Evolutionary conservation across 2,888 invertebrate species (phyloP).

Genomic region (Acronicta psi): DNA sequence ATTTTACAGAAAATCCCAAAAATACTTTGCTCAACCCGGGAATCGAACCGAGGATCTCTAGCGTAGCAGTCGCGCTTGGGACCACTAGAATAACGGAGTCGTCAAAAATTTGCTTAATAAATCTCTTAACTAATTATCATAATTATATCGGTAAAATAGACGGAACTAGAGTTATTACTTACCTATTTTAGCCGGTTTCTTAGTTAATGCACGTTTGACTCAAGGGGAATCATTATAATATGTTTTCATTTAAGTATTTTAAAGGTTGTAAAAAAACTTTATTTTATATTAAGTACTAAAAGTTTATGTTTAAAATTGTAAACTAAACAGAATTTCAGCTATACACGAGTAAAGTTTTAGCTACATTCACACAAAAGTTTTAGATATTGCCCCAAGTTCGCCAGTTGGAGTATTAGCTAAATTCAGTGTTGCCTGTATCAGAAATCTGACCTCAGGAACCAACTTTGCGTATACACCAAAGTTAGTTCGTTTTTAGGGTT

Average conservation of each 20-base stretch:
- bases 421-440: constrained; percentile 22
- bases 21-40: too few species aligned
- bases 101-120: too few species aligned
- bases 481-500: constrained; percentile 2
- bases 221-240: too few species aligned
- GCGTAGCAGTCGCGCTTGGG: too few species aligned
- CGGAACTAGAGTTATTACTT: too few species aligned
- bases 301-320: constrained; percentile 11
- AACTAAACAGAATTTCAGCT: constrained; percentile 20
- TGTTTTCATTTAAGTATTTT: not conserved
- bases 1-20: too few species aligned
- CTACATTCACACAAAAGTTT: constrained; percentile 37
- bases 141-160: too few species aligned
- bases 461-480: constrained; percentile 19
- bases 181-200: too few species aligned
- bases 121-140: too few species aligned
- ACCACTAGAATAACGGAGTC: too few species aligned
- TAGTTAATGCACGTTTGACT: too few species aligned
- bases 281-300: not conserved
- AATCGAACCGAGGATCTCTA: too few species aligned
- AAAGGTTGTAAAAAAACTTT: not conserved
- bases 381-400: constrained; percentile 40
- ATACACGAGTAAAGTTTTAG: constrained; percentile 39
- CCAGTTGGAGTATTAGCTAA: constrained; percentile 24
- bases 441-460: constrained; percentile 31